Evolutionary conservation across 2,888 invertebrate species (phyloP).

Genomic region (Beris morrisii): DNA sequence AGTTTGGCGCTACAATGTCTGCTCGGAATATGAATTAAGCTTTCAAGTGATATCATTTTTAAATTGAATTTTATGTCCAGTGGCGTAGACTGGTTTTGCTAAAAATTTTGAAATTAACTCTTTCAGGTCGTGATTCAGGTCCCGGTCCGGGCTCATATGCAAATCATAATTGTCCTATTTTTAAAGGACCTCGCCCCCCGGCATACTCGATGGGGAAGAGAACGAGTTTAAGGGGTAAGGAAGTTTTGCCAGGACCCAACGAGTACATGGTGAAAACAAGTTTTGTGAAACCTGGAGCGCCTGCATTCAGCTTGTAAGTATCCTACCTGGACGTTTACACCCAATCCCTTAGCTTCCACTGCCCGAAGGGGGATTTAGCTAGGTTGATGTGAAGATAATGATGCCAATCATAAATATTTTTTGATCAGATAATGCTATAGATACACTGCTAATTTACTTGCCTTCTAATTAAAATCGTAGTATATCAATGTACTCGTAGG

Average conservation of each 20-base stretch:
- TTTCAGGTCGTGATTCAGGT: constrained; percentile 45
- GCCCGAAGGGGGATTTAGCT: no score
- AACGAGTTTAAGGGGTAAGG: constrained; percentile 42
- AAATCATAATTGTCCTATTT: constrained; percentile 45
- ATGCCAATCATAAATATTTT: no score
- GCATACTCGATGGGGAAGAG: constrained; percentile 60
- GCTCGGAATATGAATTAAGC: constrained; percentile 1
- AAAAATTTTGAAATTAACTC: constrained; percentile 3
- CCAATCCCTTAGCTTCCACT: no score
- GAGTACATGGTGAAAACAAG: constrained; percentile 46
- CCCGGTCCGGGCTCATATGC: constrained; percentile 53
- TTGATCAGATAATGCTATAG: no score
- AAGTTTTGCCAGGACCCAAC: constrained; percentile 49
- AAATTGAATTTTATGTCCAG: background rate
- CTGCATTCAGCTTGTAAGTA: constrained; percentile 51
- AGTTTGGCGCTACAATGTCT: background rate
- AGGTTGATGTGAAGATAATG: no score
- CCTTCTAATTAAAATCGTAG: no score
- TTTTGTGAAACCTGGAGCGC: constrained; percentile 44
- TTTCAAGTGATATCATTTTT: background rate
- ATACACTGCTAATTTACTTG: no score
- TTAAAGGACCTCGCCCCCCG: constrained; percentile 50
- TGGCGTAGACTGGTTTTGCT: background rate
- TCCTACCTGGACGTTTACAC: no score
- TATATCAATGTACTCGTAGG: no score